Evolutionary conservation across 2,113 vertebrate genomes (phyloP), one percentile per base, ranked within the genome.

Genomic region (Zeus faber): DNA sequence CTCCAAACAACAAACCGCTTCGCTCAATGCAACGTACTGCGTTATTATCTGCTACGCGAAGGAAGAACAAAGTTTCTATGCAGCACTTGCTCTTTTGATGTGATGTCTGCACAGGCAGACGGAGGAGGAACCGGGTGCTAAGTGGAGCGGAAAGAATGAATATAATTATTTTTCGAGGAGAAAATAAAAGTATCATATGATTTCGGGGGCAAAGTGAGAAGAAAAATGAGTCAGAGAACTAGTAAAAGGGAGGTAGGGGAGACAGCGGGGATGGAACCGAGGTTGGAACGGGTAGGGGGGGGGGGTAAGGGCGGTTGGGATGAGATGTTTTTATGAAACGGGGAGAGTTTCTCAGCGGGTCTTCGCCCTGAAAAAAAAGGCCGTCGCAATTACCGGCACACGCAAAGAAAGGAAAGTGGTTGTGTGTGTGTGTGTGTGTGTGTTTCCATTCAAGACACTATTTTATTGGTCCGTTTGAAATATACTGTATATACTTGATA

Each of bases 321-420:
- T 54, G 56, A 65, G 23, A 46, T 51, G 53, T 65, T 62, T 70
- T 75, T 9, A 2, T 25, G 26, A 22, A n/a, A 1, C 24, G 45
- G 71, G 81, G 81, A 84, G 86, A 84, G 86, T 87, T 74, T 54
- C 72, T 62, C n/a, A n/a, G n/a, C n/a, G n/a, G n/a, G n/a, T n/a
- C n/a, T n/a, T n/a, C n/a, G n/a, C n/a, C n/a, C n/a, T n/a, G n/a
- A n/a, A n/a, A n/a, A n/a, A n/a, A n/a, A n/a, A n/a, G n/a, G n/a
- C n/a, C n/a, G n/a, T 70, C 61, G 80, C 85, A 87, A 88, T 89
- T 87, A 84, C 60, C 54, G 68, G 60, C 67, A 53, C 58, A 61
- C 47, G 65, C 65, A 70, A 59, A 23, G 62, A 53, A 29, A 53
- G 54, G 25, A 29, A 40, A 23, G 50, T 58, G 62, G 8, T 9